Conservation (phyloP, 2,888 invertebrate genomes). For the Neria commutata region DNA sequence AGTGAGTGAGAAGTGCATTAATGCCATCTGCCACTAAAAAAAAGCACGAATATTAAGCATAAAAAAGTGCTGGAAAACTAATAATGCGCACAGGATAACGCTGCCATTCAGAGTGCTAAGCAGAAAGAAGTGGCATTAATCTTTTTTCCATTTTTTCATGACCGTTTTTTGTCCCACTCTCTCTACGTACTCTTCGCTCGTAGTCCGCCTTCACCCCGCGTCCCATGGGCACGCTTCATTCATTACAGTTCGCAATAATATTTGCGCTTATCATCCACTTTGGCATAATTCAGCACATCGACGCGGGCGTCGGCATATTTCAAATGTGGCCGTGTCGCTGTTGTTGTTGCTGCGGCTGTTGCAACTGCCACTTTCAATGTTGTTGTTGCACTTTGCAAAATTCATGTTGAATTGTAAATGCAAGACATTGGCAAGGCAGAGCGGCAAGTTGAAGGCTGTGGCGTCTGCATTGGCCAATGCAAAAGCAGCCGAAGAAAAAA, state of each 20-base stretch:
- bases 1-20: background rate
- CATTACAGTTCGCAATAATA: slow-evolving; percentile 5
- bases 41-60: background rate
- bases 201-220: background rate
- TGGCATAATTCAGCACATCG: slow-evolving; percentile 8
- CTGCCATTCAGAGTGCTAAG: background rate
- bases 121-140: background rate
- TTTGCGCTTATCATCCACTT: slow-evolving; percentile 7
- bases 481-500: slow-evolving; percentile 6
- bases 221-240: slow-evolving; percentile 10
- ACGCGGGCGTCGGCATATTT: background rate
- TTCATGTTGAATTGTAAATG: slow-evolving; percentile 19
- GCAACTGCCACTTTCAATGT: slow-evolving; percentile 28
- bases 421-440: no score
- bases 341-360: background rate
- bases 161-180: no score
- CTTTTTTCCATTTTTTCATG: background rate
- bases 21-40: background rate
- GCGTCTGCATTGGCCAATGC: no score
- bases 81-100: background rate
- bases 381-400: no score
- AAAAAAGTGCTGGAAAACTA: slow-evolving; percentile 1
- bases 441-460: no score
- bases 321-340: background rate
- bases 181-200: background rate